These are phyloP conservation scores for Xenopus tropicalis DNA, from an alignment of 2,113 vertebrate species.

Conservation along the genomic window DNA sequence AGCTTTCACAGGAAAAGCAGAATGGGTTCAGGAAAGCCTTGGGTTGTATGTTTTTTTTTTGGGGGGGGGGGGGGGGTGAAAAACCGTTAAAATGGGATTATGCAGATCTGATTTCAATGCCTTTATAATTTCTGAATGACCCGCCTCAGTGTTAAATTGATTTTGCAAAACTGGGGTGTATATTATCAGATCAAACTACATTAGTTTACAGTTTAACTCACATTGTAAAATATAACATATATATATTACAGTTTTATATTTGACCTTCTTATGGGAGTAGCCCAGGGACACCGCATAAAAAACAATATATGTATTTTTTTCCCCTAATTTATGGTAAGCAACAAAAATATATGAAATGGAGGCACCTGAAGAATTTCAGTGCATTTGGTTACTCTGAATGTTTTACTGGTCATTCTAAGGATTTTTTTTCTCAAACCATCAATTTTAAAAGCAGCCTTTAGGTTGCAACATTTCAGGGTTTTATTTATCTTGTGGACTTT, in stretches of 20 bases:
- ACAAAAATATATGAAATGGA: neutral
- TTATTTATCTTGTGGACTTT: slow-evolving; percentile 33
- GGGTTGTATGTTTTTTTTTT: slow-evolving; percentile 36
- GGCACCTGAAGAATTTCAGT: neutral
- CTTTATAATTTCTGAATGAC: slow-evolving; percentile 67
- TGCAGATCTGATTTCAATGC: slow-evolving; percentile 60
- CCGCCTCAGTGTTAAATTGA: slow-evolving; percentile 58
- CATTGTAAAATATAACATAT: slow-evolving; percentile 68
- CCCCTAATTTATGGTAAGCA: neutral
- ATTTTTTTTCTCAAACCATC: neutral
- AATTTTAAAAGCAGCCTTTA: neutral
- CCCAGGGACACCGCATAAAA: slow-evolving; percentile 50
- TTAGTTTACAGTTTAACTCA: slow-evolving; percentile 75
- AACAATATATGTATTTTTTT: slow-evolving; percentile 11
- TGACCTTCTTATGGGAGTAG: slow-evolving; percentile 72
- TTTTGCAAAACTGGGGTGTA: slow-evolving; percentile 69
- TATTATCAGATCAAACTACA: slow-evolving; percentile 67
- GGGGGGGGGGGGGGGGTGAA: slow-evolving; percentile 10
- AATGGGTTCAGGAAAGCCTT: neutral
- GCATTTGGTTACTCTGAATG: neutral
- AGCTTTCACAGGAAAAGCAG: slow-evolving; percentile 10
- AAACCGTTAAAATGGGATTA: slow-evolving; percentile 58
- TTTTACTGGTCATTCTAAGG: neutral
- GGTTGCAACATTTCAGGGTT: slow-evolving; percentile 39
- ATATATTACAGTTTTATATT: slow-evolving; percentile 71